Percentiles rank a stretch among this genome's conserved stretches.
phyloP scores from a whole-genome alignment of 1,140 invertebrate genomes.

The Aculops lycopersici region DNA sequence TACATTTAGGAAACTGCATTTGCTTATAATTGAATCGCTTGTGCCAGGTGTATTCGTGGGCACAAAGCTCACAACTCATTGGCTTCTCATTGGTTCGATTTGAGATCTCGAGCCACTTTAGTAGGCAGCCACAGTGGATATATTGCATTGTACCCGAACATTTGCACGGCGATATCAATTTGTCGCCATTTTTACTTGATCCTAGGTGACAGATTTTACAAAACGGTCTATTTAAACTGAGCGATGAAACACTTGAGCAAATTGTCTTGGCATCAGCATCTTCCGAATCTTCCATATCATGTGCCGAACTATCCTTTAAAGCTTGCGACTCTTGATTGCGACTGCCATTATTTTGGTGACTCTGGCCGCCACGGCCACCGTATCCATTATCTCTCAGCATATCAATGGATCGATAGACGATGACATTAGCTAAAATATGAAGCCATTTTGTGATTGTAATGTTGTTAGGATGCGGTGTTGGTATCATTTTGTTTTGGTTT shows the following conservation, averaged over 20 bases:
- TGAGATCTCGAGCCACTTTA: conserved; percentile 24
- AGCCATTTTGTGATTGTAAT: too few relatives aligned
- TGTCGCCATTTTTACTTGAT: conserved; percentile 16
- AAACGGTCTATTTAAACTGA: conserved; percentile 14
- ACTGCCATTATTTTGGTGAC: too few relatives aligned
- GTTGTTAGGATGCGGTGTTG: too few relatives aligned
- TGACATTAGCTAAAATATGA: too few relatives aligned
- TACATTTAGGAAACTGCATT: conserved; percentile 19
- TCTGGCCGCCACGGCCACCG: too few relatives aligned
- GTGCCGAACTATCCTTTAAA: too few relatives aligned
- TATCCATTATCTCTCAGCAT: too few relatives aligned
- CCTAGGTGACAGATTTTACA: conserved; percentile 22
- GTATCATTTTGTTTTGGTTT: too few relatives aligned
- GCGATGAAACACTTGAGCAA: background rate
- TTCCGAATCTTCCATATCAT: too few relatives aligned
- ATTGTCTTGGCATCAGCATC: background rate
- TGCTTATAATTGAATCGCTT: conserved; percentile 13
- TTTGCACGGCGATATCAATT: conserved; percentile 22
- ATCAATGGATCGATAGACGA: too few relatives aligned
- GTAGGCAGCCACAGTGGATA: conserved; percentile 21
- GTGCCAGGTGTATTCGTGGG: background rate
- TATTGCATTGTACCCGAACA: conserved; percentile 22
- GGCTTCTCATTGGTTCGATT: conserved; percentile 17
- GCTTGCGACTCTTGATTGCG: too few relatives aligned
- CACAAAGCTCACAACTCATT: conserved; percentile 17